A percentile compares a stretch with the other conserved stretches of the same genome.
phyloP scores from a whole-genome alignment of 2,113 vertebrate genomes.

The Porphyrio hochstetteri region DNA sequence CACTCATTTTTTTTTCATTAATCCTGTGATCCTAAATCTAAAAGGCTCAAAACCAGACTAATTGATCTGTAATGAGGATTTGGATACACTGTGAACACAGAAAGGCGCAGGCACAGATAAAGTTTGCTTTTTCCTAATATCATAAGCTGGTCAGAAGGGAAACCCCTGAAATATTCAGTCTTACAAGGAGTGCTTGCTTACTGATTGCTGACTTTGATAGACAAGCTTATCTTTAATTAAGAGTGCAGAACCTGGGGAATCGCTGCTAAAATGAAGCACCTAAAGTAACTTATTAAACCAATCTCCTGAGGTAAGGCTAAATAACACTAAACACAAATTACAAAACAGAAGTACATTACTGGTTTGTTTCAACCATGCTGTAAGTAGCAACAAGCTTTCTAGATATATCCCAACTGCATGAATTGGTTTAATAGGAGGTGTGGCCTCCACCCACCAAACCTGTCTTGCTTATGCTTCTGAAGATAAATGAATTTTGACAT shows the following conservation, averaged over 20 bases:
- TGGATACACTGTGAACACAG: slow-evolving; percentile 57
- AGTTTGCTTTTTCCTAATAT: background rate
- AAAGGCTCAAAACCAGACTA: slow-evolving; percentile 84
- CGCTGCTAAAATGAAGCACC: background rate
- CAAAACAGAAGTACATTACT: background rate
- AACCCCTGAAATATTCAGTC: background rate
- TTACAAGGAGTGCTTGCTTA: background rate
- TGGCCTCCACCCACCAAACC: background rate
- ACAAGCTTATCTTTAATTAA: background rate
- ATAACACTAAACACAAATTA: background rate
- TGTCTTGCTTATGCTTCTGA: background rate
- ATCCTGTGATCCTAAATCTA: slow-evolving; percentile 76
- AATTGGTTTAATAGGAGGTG: background rate
- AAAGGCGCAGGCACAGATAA: background rate
- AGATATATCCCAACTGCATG: background rate
- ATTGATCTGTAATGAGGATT: slow-evolving; percentile 89
- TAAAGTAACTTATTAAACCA: background rate
- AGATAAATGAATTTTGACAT: background rate
- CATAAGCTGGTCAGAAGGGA: background rate
- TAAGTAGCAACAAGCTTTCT: background rate
- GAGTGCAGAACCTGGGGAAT: background rate
- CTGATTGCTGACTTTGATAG: background rate
- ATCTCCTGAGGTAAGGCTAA: background rate
- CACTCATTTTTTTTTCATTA: slow-evolving; percentile 77
- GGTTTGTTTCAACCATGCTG: background rate